phyloP scores from a whole-genome alignment of 2,797 vertebrate genomes.

The Malurus splendens region DNA sequence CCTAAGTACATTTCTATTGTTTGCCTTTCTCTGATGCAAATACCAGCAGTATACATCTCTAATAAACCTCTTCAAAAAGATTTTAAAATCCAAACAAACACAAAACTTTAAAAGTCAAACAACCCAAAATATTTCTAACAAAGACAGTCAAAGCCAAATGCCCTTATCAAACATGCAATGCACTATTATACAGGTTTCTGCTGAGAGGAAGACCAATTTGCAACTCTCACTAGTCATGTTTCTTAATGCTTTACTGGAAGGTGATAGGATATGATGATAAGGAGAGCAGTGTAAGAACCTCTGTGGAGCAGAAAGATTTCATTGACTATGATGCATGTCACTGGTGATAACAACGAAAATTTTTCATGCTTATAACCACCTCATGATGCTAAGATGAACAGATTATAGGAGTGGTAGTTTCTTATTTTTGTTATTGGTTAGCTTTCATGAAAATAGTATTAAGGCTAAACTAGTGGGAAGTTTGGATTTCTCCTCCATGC shows the following conservation, averaged over 20 bases:
- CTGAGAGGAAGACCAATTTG: not conserved
- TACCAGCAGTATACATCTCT: not conserved
- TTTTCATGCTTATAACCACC: not conserved
- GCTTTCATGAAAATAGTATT: not conserved
- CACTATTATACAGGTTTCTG: not conserved
- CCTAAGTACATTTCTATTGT: not conserved
- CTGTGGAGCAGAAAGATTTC: conserved; percentile 8
- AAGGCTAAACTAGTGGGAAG: not conserved
- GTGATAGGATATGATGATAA: conserved; percentile 30
- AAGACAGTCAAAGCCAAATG: not conserved
- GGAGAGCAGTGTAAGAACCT: not conserved
- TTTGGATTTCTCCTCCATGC: not conserved
- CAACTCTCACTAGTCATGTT: conserved; percentile 8
- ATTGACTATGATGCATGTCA: conserved; percentile 25
- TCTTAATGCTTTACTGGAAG: conserved; percentile 3
- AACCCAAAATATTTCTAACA: not conserved
- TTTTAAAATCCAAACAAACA: not conserved
- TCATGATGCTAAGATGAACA: not conserved
- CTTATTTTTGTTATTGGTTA: not conserved
- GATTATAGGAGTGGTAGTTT: not conserved
- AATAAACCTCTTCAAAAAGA: not conserved
- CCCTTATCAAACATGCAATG: not conserved
- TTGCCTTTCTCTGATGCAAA: not conserved
- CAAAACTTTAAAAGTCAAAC: not conserved
- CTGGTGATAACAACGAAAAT: conserved; percentile 15